These are phyloP conservation scores for Ditula angustiorana DNA, from an alignment of 2,888 invertebrate genomes.

Conservation along the genomic window DNA sequence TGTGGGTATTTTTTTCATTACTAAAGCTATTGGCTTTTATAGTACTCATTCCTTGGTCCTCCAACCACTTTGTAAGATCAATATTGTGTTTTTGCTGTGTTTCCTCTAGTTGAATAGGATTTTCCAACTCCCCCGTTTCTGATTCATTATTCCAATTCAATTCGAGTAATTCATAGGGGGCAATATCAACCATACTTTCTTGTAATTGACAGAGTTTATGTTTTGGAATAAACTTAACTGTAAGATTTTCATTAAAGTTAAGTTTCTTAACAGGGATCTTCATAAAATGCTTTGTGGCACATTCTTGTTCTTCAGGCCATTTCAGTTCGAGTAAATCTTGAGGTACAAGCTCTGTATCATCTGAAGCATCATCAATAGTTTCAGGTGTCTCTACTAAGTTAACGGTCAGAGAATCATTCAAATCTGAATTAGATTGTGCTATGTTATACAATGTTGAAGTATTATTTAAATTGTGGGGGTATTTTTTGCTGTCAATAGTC, in stretches of 20 bases:
- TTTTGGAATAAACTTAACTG: constrained; percentile 29
- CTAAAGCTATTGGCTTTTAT: constrained; percentile 10
- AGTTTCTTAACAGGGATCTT: constrained; percentile 36
- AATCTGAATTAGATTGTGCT: neutral
- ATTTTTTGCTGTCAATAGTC: constrained; percentile 4
- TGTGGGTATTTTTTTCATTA: neutral
- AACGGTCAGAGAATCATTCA: constrained; percentile 24
- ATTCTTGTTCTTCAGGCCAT: constrained; percentile 28
- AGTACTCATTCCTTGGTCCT: constrained; percentile 33
- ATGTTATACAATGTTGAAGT: neutral
- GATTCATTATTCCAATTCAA: constrained; percentile 15
- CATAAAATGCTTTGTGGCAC: constrained; percentile 1
- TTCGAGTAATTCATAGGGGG: constrained; percentile 20
- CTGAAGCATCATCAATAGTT: neutral
- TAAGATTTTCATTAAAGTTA: constrained; percentile 32
- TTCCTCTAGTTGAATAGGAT: neutral
- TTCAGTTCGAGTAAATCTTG: constrained; percentile 34
- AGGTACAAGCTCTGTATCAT: constrained; percentile 20
- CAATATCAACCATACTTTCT: neutral
- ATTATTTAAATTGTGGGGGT: constrained; percentile 7
- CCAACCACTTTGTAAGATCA: constrained; percentile 30
- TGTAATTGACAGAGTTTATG: constrained; percentile 1
- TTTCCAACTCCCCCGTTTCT: constrained; percentile 4
- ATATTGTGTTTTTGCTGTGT: constrained; percentile 20
- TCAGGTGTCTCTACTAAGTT: constrained; percentile 13